These are phyloP conservation scores for Nibea coibor DNA, from an alignment of 2,113 vertebrate genomes.

Conservation along the genomic window DNA sequence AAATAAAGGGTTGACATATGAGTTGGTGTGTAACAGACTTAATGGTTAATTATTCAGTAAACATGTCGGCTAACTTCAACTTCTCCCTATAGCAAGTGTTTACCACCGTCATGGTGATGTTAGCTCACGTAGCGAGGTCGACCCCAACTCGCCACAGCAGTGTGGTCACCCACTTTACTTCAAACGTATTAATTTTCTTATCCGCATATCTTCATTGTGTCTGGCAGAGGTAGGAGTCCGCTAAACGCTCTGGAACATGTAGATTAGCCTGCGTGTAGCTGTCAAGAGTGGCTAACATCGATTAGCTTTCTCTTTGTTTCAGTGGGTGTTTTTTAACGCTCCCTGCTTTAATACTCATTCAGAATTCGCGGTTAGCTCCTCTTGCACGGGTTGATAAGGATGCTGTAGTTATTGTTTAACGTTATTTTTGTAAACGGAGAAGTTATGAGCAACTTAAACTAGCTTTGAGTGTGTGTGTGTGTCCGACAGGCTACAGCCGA, in stretches of 20 bases:
- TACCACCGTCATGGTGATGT: constrained; percentile 58
- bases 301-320: constrained; percentile 67
- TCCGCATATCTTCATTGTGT: fast-evolving
- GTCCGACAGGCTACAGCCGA: background rate
- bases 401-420: fast-evolving
- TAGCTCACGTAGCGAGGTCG: constrained; percentile 28
- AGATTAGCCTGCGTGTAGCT: background rate
- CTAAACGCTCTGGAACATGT: background rate
- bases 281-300: constrained; percentile 32
- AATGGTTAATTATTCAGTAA: background rate
- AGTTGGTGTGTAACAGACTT: fast-evolving
- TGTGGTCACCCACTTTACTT: fast-evolving
- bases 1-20: background rate
- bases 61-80: constrained; percentile 13
- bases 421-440: background rate
- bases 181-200: fast-evolving
- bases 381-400: fast-evolving
- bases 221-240: fast-evolving
- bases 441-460: background rate
- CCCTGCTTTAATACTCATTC: no score
- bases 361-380: background rate
- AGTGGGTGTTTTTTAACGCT: background rate
- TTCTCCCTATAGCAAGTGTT: constrained; percentile 35
- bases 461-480: background rate
- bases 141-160: background rate